These are phyloP conservation scores for Cyanistes caeruleus DNA, from an alignment of 2,113 vertebrate species.

Conservation along the genomic window DNA sequence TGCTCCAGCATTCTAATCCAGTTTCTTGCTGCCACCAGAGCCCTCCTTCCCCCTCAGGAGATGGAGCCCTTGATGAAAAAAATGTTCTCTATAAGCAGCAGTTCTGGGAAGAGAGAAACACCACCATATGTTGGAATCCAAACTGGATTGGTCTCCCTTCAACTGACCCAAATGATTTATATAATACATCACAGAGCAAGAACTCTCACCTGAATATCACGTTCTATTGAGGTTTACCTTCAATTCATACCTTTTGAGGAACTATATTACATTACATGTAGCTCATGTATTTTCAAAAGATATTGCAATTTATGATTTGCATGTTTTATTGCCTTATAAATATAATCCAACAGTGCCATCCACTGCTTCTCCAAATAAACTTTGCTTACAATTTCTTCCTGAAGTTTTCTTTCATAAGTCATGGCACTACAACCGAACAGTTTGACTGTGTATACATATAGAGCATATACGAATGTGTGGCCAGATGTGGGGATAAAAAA, in stretches of 20 bases:
- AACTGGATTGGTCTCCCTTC: not conserved
- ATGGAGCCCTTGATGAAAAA: not conserved
- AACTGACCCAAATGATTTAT: not conserved
- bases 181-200: not conserved
- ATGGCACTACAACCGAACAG: not conserved
- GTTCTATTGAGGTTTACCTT: not conserved
- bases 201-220: not conserved
- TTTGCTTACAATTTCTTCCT: slow-evolving; percentile 34
- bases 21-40: not conserved
- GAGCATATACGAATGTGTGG: not conserved
- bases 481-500: not conserved
- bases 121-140: not conserved
- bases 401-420: not conserved
- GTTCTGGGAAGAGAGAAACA: not conserved
- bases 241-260: not conserved
- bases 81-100: not conserved
- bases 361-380: slow-evolving; percentile 68
- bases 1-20: not conserved
- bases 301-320: slow-evolving; percentile 20
- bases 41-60: not conserved
- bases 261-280: not conserved
- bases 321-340: slow-evolving; percentile 59
- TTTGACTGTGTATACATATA: not conserved
- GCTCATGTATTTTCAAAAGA: not conserved
- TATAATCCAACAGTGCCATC: slow-evolving; percentile 76